Evolutionary conservation across 2,888 invertebrate species (phyloP), one percentile per base, ranked within the genome.

Genomic region (Orchesella flavescens): DNA sequence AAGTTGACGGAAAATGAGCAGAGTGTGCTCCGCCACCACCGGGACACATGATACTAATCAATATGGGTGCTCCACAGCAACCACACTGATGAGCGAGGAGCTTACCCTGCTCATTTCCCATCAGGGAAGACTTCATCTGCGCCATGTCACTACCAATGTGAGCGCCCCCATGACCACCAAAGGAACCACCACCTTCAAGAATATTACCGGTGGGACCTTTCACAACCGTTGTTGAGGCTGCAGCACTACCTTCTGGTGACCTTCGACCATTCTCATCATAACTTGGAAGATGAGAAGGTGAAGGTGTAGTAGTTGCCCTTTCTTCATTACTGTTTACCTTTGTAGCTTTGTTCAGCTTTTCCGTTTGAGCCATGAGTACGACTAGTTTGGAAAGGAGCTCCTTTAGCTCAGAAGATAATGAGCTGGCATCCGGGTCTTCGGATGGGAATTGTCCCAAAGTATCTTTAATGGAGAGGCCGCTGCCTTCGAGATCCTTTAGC

Each of bases 401-500:
- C 21, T 92, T 90, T 79, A 94, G 90, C 83, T 92, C 92, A 69
- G 91, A 91, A 24, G 92, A 90, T 81, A 94, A 90, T 44, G 90
- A 90, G 89, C 93, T 92, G 19, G 92, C 92, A 89, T 94, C 94
- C 57, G 92, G 90, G 90, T 94, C 94, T 79, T 93, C 83, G 15
- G 80, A 92, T 17, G 93, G 93, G 87, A 94, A 91, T 24, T 49
- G 92, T 89, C 92, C 92, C 68, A 94, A 91, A 89, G 92, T 92
- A 69, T 92, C 91, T 89, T 94, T 93, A 55, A 95, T 90, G 24
- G 93, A 91, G 63, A 91, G 91, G 0, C 93, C 93, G 87, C 94
- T 93, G 87, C 93, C 92, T 86, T 94, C 93, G 89, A 94, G 93
- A 89, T 92, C 92, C 90, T 93, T 92, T 88, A 95, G 91, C 90